Evolutionary conservation across 2,888 invertebrate species (phyloP), one percentile per base, ranked within the genome.

Genomic region (Patella ulyssiponensis): DNA sequence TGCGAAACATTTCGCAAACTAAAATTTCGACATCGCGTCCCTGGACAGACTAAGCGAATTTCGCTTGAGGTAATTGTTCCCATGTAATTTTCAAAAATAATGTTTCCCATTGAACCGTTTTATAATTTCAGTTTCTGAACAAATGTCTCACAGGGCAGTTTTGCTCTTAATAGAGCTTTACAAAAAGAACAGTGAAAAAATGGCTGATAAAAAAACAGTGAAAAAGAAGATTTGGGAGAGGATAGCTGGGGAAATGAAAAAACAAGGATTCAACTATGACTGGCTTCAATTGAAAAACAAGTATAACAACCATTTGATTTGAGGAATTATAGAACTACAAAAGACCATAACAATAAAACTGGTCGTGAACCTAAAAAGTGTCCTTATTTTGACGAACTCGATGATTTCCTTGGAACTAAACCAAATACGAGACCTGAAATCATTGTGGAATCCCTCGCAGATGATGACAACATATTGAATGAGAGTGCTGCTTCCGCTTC

Each of bases 71-170:
- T 33, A 33, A 33, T 33, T 33, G 33, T 33, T 33, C 33, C 33
- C 33, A 33, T 33, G 33, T 33, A 33, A 33, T 33, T 33, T 33
- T 33, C 33, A 33, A 33, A 33, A 33, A 33, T 33, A 33, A 33
- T 33, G 33, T 33, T 33, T 33, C 20, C 58, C 20, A 58, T 14
- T 58, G 20, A 58, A 33, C 33, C 33, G 33, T 33, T 58, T 64
- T 64, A 14, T 64, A 64, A 64, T 64, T 64, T 64, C 64, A 64
- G 20, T 64, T 64, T 20, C 20, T 11, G 64, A 64, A 64, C 64
- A 64, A 64, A 64, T 64, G 64, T 14, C 64, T 3, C 64, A 64
- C n/a, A 64, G 64, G 14, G 64, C 64, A n/a, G 64, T 64, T 11
- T 64, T 64, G 64, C 20, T 64, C 12, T 64, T 64, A 14, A 20